A percentile compares a stretch with the other conserved stretches of the same genome.
phyloP scores from a whole-genome alignment of 1,140 invertebrate species.

The Drosophila burlai region DNA sequence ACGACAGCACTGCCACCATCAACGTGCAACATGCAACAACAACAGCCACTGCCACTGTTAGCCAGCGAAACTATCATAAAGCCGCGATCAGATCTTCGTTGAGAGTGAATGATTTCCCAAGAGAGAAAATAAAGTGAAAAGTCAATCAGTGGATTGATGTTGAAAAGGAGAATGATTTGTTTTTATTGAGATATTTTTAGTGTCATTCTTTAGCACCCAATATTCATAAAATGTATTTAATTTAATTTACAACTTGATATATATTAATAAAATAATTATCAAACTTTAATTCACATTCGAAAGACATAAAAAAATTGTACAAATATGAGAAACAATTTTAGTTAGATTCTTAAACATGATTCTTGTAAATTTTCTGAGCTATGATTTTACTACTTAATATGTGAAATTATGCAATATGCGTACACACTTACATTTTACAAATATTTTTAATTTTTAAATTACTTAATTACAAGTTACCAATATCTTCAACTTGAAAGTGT shows the following conservation, averaged over 20 bases:
- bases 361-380: neutral
- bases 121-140: slow-evolving; percentile 65
- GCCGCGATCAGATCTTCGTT: slow-evolving; percentile 18
- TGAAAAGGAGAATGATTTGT: slow-evolving; percentile 2
- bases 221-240: neutral
- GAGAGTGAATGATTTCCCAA: slow-evolving; percentile 57
- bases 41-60: slow-evolving; percentile 4
- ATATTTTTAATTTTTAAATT: neutral
- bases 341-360: neutral
- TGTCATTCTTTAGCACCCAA: neutral
- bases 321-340: neutral
- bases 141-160: slow-evolving; percentile 49
- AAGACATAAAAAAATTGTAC: neutral
- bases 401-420: neutral
- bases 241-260: neutral
- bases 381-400: too few species aligned
- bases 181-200: neutral
- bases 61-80: slow-evolving; percentile 43
- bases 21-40: slow-evolving; percentile 16
- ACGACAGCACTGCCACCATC: neutral
- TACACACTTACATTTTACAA: neutral
- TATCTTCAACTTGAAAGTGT: neutral
- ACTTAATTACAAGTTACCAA: neutral
- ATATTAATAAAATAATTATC: neutral
- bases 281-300: neutral